These are phyloP conservation scores for Nephrotoma flavescens DNA, from an alignment of 2,888 invertebrate genomes.

Conservation along the genomic window DNA sequence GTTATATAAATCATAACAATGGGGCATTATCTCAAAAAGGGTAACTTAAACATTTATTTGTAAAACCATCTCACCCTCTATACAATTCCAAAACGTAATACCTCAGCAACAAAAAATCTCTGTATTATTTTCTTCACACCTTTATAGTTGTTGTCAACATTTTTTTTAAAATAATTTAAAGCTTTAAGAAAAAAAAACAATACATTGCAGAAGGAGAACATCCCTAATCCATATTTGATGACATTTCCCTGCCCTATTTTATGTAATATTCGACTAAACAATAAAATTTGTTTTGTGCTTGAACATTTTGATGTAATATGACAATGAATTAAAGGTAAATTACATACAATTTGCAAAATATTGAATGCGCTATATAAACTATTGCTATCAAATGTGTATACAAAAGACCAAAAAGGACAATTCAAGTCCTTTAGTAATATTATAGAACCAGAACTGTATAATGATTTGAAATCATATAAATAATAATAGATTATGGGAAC, in stretches of 20 bases:
- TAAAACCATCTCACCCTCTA: background rate
- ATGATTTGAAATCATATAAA: background rate
- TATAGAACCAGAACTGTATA: background rate
- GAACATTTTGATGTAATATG: background rate
- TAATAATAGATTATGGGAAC: background rate
- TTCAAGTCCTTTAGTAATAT: background rate
- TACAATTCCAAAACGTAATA: background rate
- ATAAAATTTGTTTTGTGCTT: background rate
- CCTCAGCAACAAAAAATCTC: background rate
- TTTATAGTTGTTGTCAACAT: background rate
- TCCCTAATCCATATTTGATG: slow-evolving; percentile 2
- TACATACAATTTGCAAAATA: background rate
- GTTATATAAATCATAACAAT: background rate
- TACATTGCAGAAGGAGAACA: background rate
- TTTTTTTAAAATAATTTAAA: background rate
- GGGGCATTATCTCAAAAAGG: background rate
- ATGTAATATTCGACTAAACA: background rate
- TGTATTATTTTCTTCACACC: background rate
- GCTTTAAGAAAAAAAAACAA: background rate
- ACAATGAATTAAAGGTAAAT: background rate
- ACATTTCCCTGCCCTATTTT: slow-evolving; percentile 1
- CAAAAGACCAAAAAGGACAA: background rate
- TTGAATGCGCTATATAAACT: background rate
- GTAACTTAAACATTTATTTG: background rate
- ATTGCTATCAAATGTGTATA: background rate